Base-by-base conservation (phyloP, 2,888 invertebrate genomes). In the Agapostemon virescens region DNA sequence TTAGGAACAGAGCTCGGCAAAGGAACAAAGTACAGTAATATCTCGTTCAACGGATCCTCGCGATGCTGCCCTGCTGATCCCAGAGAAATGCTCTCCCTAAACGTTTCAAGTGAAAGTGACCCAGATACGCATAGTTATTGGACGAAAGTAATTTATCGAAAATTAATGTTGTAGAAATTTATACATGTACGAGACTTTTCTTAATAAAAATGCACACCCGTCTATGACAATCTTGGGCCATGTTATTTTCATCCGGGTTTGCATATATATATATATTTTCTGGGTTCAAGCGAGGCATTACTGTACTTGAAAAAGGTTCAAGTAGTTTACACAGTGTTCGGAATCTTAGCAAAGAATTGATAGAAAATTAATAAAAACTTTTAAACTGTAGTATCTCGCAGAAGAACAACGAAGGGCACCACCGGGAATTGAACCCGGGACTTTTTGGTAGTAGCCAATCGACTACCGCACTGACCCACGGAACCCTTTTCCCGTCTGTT, bases 1-100 rank as follows among this genome's bases (percentile, higher is more conserved):
- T 70, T 33, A 26, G 38, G 20, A 61, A 61, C 15, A 45, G n/a
- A n/a, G 26, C 11, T 26, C 17, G 7, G 33, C 20, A 13, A 55
- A 5, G 15, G 55, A 55, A 55, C 55, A 26, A 55, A 55, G 55
- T 55, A 55, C 55, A 55, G 55, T 55, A 55, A 55, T 55, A 55
- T 55, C 26, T 55, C 55, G 55, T 55, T 55, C 55, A 13, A 58
- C 42, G 23, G 0, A 61, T 61, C 20, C 58, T 55, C 6, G n/a
- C n/a, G n/a, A n/a, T n/a, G n/a, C n/a, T n/a, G n/a, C n/a, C n/a
- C n/a, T n/a, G 15, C 55, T 26, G 26, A 26, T 55, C 23, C 15
- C 55, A 15, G 55, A 55, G 55, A 15, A 23, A 26, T 26, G 15
- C 2, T 15, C 6, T 15, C 6, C 26, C 13, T 23, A 55, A 55